Conservation (phyloP, 1,140 invertebrate species). For the Onthophagus taurus region DNA sequence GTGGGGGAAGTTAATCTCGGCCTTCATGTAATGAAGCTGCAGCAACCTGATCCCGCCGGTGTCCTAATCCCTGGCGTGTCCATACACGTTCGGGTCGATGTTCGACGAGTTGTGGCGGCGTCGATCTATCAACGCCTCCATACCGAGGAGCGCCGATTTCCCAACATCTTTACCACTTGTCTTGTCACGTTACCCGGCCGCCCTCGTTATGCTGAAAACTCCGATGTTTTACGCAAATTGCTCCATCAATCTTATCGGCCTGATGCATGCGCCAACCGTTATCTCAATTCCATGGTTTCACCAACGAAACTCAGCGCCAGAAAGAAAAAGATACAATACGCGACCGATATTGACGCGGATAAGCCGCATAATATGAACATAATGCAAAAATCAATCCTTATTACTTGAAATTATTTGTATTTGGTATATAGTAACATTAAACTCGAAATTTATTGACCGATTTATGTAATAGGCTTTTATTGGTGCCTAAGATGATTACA, state of each 20-base stretch:
- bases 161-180: slow-evolving; percentile 22
- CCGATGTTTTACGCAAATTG: slow-evolving; percentile 21
- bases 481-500: too few relatives aligned
- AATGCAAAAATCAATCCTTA: too few relatives aligned
- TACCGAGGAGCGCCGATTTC: slow-evolving; percentile 15
- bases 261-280: not conserved
- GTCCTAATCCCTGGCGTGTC: not conserved
- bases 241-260: slow-evolving; percentile 18
- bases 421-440: too few relatives aligned
- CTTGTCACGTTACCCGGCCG: slow-evolving; percentile 19
- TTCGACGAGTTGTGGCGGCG: slow-evolving; percentile 6
- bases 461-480: too few relatives aligned
- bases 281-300: too few relatives aligned
- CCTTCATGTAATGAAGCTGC: slow-evolving; percentile 5
- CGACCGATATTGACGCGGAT: too few relatives aligned
- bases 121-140: slow-evolving; percentile 22
- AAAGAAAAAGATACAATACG: too few relatives aligned
- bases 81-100: slow-evolving; percentile 3
- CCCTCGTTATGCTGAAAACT: slow-evolving; percentile 18
- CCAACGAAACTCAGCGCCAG: too few relatives aligned
- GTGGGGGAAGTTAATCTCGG: too few relatives aligned
- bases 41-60: slow-evolving; percentile 4
- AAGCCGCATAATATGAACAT: too few relatives aligned
- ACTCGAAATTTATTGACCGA: too few relatives aligned
- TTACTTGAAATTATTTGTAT: too few relatives aligned